Evolutionary conservation across 2,113 vertebrate species (phyloP).

Genomic region (Dicerorhinus sumatrensis): DNA sequence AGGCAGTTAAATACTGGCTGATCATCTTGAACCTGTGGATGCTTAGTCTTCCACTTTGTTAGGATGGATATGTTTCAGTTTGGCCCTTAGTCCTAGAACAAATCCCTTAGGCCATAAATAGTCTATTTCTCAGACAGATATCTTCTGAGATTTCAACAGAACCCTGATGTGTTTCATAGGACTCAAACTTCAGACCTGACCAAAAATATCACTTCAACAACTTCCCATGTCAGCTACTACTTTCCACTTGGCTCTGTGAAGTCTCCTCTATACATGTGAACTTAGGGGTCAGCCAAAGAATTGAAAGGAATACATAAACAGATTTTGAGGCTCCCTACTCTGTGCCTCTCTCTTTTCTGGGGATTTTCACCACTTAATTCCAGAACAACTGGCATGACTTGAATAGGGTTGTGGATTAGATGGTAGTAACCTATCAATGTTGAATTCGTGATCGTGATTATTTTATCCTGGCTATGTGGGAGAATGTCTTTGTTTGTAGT

Average conservation of each 20-base stretch:
- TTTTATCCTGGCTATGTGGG: background rate
- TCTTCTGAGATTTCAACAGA: background rate
- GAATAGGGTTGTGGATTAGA: background rate
- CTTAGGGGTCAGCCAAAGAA: background rate
- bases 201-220: background rate
- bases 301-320: background rate
- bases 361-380: background rate
- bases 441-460: background rate
- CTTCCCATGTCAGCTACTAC: background rate
- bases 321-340: background rate
- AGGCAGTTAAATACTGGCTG: background rate
- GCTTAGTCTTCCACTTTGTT: background rate
- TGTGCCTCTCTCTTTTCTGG: background rate
- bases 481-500: background rate
- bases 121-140: background rate
- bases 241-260: background rate
- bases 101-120: background rate
- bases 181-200: background rate
- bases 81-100: background rate
- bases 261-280: background rate
- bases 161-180: background rate
- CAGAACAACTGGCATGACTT: background rate
- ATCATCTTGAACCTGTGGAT: background rate
- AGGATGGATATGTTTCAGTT: background rate
- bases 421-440: background rate